Conservation (phyloP, 2,113 vertebrate genomes). For the Riparia riparia region DNA sequence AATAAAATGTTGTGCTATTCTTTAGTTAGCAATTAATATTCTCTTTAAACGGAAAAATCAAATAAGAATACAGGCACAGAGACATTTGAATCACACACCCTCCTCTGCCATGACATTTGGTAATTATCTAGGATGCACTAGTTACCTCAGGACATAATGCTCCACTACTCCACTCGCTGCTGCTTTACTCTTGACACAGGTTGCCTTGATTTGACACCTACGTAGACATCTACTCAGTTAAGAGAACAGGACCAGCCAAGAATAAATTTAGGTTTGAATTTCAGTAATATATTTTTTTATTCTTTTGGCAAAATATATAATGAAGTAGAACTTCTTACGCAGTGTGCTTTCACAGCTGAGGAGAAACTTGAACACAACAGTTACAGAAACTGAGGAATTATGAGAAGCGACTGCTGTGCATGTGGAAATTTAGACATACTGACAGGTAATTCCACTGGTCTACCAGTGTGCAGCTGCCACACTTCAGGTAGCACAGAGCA, state of each 20-base stretch:
- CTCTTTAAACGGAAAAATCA: background rate
- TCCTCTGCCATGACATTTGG: background rate
- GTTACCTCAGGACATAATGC: background rate
- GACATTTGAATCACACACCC: background rate
- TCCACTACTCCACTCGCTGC: background rate
- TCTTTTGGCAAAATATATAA: background rate
- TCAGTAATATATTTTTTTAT: background rate
- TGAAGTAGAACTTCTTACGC: background rate
- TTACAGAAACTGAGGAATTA: background rate
- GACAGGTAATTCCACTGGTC: background rate
- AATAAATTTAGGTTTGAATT: background rate
- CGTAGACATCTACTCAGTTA: accelerated
- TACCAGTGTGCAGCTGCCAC: background rate
- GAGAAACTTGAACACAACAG: background rate
- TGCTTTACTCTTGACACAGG: background rate
- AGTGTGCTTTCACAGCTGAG: background rate
- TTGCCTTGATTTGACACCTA: background rate
- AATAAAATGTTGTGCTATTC: background rate
- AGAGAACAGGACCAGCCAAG: accelerated
- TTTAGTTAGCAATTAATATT: background rate
- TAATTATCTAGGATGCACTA: background rate
- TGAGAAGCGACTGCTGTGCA: background rate
- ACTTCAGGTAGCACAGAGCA: background rate
- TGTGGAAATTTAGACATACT: no score
- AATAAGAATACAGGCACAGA: background rate